Evolutionary conservation across 37 sponge, comb jelly and placozoan genomes (phyloP), one percentile per base, ranked within the genome.

Genomic region (Beroe forskalii): DNA sequence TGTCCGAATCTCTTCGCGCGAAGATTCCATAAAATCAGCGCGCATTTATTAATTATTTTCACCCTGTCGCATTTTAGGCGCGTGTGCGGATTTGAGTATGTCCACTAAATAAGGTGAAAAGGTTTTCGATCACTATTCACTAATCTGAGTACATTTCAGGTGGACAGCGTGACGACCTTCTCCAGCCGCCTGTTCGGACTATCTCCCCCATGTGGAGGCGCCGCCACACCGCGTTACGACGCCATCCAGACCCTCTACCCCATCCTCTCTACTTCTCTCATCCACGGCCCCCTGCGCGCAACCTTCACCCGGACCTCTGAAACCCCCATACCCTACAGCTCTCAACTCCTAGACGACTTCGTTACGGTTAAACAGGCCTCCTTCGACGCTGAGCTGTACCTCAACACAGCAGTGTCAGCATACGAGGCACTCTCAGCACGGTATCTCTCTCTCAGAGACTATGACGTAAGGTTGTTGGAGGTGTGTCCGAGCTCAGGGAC

Each of bases 351-450:
- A 0, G 86, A 80, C 27, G 86, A 80, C 55, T 44, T 80, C n/a
- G 86, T 80, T 38, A 80, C 55, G 24, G 86, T 80, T 9, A 41
- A 80, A 43, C 86, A 80, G 55, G 55, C 55, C 1, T 80, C 86
- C 19, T 80, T 80, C 48, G 86, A 80, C 86, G 86, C 86, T 23
- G 86, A 80, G 42, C 55, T 80, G 25, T 80, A 80, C 55, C 28
- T 80, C 23, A 80, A 80, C 27, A 44, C 43, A 0, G 86, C 86
- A 44, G 86, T 80, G 1, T 19, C 27, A 1, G 55, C 40, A 22
- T n/a, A 44, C 86, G 48, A 41, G 30, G 86, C 55, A 1, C 86
- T 80, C 4, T 41, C 86, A 0, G 55, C 86, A 0, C 44, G 86
- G 4, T 80, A 80, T 48, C 55, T 44, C 25, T 80, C 86, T 9